Evolutionary conservation across 2,797 vertebrate species (phyloP).

Genomic region (Heliangelus exortis): DNA sequence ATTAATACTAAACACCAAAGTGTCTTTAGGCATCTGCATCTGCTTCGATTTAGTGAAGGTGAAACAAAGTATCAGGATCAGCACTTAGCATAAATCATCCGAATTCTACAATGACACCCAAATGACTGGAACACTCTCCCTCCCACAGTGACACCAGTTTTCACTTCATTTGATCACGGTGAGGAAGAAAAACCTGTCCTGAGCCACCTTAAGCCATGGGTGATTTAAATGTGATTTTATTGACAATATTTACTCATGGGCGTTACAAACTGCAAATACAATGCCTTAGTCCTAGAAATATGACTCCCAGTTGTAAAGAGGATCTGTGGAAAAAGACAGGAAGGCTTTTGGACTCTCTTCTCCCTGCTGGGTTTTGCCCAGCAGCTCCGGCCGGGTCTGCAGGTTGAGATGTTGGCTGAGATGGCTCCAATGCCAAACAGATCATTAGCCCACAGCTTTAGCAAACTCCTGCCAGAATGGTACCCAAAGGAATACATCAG

Average conservation of each 20-base stretch:
- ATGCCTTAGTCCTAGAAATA: background rate
- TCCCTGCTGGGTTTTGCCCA: background rate
- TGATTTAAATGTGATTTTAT: background rate
- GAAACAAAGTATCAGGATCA: background rate
- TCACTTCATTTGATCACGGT: background rate
- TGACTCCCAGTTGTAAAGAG: fast-evolving
- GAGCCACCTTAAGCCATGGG: background rate
- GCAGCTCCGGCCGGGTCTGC: background rate
- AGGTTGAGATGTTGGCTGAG: background rate
- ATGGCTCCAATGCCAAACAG: fast-evolving
- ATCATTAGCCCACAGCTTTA: fast-evolving
- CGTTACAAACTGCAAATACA: background rate
- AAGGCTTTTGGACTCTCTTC: background rate
- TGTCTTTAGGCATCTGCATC: background rate
- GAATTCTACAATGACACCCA: background rate
- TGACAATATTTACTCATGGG: fast-evolving
- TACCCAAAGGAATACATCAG: background rate
- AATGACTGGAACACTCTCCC: background rate
- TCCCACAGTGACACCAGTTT: background rate
- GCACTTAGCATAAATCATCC: background rate
- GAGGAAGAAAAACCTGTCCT: background rate
- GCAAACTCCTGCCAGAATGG: background rate
- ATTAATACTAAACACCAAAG: background rate
- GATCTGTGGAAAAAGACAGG: background rate
- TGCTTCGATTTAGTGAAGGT: background rate